Evolutionary conservation across 2,113 vertebrate genomes (phyloP).

Genomic region (Eptesicus fuscus): DNA sequence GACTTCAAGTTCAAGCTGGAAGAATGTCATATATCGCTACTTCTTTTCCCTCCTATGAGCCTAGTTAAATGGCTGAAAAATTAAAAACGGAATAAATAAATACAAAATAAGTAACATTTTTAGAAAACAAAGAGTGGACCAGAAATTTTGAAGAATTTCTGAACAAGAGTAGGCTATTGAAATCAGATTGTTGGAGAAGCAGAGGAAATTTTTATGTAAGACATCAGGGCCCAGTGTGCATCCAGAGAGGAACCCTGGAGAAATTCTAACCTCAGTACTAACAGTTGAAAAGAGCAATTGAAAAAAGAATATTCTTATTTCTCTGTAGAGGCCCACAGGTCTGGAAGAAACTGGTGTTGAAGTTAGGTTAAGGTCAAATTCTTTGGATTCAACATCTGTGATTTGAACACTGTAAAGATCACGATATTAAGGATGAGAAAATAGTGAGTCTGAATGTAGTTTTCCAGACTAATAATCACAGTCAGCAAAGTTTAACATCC

Average conservation of each 20-base stretch:
- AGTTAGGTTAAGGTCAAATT: not conserved
- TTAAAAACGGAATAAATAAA: not conserved
- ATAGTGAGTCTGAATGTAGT: not conserved
- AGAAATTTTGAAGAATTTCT: not conserved
- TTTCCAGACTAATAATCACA: slow-evolving; percentile 53
- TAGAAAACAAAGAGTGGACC: not conserved
- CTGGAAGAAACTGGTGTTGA: not conserved
- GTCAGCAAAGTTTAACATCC: slow-evolving; percentile 42
- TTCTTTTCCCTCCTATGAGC: not conserved
- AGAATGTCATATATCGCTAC: not conserved
- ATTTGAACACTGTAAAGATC: not conserved
- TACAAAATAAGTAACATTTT: not conserved
- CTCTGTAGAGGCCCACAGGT: not conserved
- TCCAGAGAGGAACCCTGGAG: not conserved
- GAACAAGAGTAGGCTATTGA: not conserved
- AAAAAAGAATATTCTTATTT: not conserved
- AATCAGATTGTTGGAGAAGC: not conserved
- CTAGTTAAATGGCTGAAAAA: not conserved
- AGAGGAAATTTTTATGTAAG: not conserved
- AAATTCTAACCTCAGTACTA: not conserved
- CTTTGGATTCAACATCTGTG: not conserved
- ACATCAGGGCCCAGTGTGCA: not conserved
- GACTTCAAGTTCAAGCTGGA: not conserved
- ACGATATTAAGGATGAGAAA: slow-evolving; percentile 23
- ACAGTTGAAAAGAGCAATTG: not conserved